Evolutionary conservation across 1,140 invertebrate genomes (phyloP).

Genomic region (Apocrypta bakeri): DNA sequence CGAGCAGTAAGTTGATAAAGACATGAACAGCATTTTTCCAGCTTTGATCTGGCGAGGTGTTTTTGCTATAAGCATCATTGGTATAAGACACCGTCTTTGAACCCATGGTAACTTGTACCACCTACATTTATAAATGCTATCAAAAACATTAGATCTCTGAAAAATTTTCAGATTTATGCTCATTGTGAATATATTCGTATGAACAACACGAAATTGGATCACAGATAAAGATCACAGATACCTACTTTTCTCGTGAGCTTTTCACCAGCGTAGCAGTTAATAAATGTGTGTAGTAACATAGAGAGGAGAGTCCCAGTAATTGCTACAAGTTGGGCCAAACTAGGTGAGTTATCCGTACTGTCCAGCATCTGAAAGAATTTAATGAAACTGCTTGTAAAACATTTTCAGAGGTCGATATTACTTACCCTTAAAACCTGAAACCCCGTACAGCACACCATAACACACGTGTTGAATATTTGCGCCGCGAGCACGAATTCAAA

Average conservation of each 20-base stretch:
- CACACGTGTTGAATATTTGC: constrained; percentile 14
- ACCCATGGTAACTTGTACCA: constrained; percentile 21
- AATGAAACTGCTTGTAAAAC: background rate
- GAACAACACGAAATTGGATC: background rate
- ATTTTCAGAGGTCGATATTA: background rate
- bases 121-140: constrained; percentile 7
- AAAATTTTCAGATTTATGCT: background rate
- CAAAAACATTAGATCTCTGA: constrained; percentile 25
- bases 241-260: background rate
- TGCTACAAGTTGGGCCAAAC: background rate
- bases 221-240: too few relatives aligned
- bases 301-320: background rate
- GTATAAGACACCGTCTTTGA: background rate
- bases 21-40: constrained; percentile 17
- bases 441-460: constrained; percentile 17
- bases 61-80: constrained; percentile 15
- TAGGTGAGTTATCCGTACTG: background rate
- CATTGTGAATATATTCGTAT: background rate
- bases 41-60: background rate
- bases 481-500: constrained; percentile 5
- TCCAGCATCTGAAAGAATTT: background rate
- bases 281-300: constrained; percentile 14
- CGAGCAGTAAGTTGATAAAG: background rate
- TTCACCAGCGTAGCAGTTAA: constrained; percentile 33
- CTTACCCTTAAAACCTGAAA: constrained; percentile 28